Percentiles rank a stretch among this genome's conserved stretches.
These are phyloP conservation scores for Dreissena polymorpha DNA, from an alignment of 1,140 invertebrate species.

Conservation along the genomic window DNA sequence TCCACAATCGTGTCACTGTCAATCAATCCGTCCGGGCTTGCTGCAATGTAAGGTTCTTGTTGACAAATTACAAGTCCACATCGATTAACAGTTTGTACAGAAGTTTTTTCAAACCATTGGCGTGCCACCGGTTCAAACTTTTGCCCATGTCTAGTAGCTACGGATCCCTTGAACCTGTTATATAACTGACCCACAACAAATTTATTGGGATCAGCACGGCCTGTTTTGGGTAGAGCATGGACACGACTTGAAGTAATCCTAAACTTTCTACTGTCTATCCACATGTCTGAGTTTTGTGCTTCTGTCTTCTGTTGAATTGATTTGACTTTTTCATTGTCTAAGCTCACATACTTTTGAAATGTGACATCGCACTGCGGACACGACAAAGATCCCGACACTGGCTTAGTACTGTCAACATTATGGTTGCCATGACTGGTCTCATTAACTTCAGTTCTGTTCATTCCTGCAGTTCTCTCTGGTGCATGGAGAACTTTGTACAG, in stretches of 20 bases:
- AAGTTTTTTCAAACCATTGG: constrained; percentile 31
- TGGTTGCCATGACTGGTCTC: no score
- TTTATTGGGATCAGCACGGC: constrained; percentile 20
- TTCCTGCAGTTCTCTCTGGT: no score
- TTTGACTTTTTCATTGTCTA: background rate
- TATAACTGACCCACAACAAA: constrained; percentile 12
- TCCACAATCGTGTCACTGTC: no score
- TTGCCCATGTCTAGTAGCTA: background rate
- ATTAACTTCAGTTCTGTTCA: no score
- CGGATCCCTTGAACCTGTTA: constrained; percentile 21
- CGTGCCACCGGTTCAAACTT: constrained; percentile 27
- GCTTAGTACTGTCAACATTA: no score
- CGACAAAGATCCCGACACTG: no score
- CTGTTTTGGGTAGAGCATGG: constrained; percentile 24
- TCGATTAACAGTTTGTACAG: background rate
- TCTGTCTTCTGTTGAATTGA: background rate
- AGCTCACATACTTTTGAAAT: constrained; percentile 17
- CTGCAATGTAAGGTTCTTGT: constrained; percentile 18
- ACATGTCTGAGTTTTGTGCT: constrained; percentile 3
- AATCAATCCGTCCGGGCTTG: no score
- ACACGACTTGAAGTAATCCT: constrained; percentile 20
- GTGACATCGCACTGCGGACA: background rate
- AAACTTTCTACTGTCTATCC: constrained; percentile 31
- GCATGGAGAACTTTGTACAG: no score
- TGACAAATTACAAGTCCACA: constrained; percentile 13